Evolutionary conservation across 2,888 invertebrate genomes (phyloP), one percentile per base, ranked within the genome.

Genomic region (Chrysotoxum bicinctum): DNA sequence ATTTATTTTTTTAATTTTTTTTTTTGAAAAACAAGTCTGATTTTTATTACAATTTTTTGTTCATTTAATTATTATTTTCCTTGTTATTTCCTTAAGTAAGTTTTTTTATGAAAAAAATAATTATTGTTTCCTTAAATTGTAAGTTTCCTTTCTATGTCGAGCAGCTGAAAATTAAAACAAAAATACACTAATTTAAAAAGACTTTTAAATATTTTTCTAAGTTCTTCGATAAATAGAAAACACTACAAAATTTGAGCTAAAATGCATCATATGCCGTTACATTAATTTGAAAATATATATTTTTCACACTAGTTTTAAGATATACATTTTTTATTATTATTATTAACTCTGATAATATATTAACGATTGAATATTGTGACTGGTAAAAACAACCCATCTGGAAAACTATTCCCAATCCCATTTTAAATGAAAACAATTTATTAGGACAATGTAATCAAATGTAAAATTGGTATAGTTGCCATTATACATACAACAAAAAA

Each of bases 1-100:
- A 50, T 66, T 50, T 66, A 66, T 58, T 37, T 58, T 58, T 8
- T 21, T 35, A n/a, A n/a, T n/a, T 21, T 35, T 79, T 72, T 78
- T 75, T 75, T 74, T 78, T 8, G 14, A 52, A 64, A 78, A 84
- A 82, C 76, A 76, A 82, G 84, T 84, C 84, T 84, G 84, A 84
- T 84, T 84, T 83, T 83, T 78, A 83, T 83, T 66, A 66, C 32
- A 56, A 50, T 50, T 50, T 77, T 60, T 74, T 64, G 54, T 74
- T 54, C 68, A 21, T 75, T 66, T 79, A 66, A 45, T 72, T 75
- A 68, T 35, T 77, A 82, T 37, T 68, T 66, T 64, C 82, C 82
- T 77, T 77, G 82, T 73, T 83, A 83, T 83, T 76, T 75, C 58
- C 50, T 60, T 80, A 84, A 70, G 75, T 72, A 64, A 69, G 56